Evolutionary conservation across 2,888 invertebrate genomes (phyloP).

Genomic region (Chelonus formosanus): DNA sequence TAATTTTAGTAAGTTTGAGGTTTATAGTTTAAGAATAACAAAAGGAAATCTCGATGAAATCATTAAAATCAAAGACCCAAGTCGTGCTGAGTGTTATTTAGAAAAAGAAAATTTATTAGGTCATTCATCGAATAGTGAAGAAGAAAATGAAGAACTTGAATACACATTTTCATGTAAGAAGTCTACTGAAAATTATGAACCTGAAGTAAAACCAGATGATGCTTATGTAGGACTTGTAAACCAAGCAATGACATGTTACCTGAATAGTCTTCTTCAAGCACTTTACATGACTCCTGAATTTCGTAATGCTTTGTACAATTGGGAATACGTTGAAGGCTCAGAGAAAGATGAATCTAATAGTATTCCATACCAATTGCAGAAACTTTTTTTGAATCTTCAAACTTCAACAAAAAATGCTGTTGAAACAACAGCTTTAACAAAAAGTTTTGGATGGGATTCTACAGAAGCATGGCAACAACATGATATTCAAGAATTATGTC

Average conservation of each 20-base stretch:
- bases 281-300: conserved; percentile 93
- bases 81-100: too few species aligned
- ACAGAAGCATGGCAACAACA: conserved; percentile 93
- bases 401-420: conserved; percentile 81
- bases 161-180: neutral
- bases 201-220: conserved; percentile 9
- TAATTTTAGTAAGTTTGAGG: too few species aligned
- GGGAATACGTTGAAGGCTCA: conserved; percentile 75
- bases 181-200: neutral
- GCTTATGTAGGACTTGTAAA: conserved; percentile 84
- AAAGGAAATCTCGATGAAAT: too few species aligned
- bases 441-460: conserved; percentile 90
- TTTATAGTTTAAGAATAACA: too few species aligned
- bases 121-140: neutral
- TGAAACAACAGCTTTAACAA: conserved; percentile 86
- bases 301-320: conserved; percentile 85
- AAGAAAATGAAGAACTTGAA: neutral
- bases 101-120: too few species aligned
- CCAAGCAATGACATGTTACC: conserved; percentile 92
- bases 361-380: conserved; percentile 87
- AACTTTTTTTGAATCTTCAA: conserved; percentile 82
- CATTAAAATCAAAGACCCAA: too few species aligned
- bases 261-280: conserved; percentile 88
- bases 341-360: conserved; percentile 75
- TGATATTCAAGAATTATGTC: conserved; percentile 88